Evolutionary conservation across 2,888 invertebrate species (phyloP).

Genomic region (Teinopalpus imperialis): DNA sequence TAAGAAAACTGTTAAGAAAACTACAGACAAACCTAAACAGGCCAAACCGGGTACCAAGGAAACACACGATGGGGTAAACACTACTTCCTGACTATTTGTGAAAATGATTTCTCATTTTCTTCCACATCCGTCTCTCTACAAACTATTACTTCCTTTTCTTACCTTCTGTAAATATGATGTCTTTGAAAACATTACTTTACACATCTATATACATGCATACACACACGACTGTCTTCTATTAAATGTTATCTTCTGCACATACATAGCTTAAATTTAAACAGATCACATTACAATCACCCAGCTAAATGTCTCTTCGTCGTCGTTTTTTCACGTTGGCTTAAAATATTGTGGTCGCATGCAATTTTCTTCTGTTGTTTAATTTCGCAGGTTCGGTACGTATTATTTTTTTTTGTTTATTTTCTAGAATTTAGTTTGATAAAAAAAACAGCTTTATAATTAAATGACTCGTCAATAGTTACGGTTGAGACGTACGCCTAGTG

Average conservation of each 20-base stretch:
- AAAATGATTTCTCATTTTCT: slow-evolving; percentile 30
- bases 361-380: slow-evolving; percentile 44
- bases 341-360: slow-evolving; percentile 55
- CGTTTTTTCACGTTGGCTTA: slow-evolving; percentile 22
- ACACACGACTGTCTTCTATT: slow-evolving; percentile 19
- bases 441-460: too few relatives aligned
- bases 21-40: slow-evolving; percentile 62
- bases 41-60: slow-evolving; percentile 48
- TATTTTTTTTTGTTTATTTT: background rate
- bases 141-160: slow-evolving; percentile 22
- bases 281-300: slow-evolving; percentile 22
- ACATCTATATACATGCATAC: slow-evolving; percentile 10
- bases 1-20: slow-evolving; percentile 72
- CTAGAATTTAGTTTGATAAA: too few relatives aligned
- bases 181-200: slow-evolving; percentile 15
- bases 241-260: slow-evolving; percentile 19
- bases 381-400: slow-evolving; percentile 31
- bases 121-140: slow-evolving; percentile 28
- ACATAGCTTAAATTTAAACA: slow-evolving; percentile 23
- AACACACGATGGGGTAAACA: slow-evolving; percentile 61
- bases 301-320: slow-evolving; percentile 39
- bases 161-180: slow-evolving; percentile 26
- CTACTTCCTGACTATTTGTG: slow-evolving; percentile 28
- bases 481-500: too few relatives aligned
- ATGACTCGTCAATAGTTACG: too few relatives aligned